Conservation (phyloP, 1,140 invertebrate species). For the Diabrotica virgifera region DNA sequence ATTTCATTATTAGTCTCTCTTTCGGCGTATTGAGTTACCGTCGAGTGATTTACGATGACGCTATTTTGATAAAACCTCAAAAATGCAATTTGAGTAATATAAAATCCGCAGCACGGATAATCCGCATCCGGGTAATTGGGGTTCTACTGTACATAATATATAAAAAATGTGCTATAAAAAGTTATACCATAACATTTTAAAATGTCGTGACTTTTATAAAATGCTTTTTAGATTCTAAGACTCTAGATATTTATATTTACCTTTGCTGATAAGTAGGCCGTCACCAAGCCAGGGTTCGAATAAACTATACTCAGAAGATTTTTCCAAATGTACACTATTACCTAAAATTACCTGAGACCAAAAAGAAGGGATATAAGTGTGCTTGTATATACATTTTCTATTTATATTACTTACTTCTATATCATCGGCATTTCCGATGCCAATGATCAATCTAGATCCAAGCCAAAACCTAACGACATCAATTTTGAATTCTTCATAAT, state of each 20-base stretch:
- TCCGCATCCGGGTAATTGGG: too few relatives aligned
- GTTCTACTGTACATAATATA: too few relatives aligned
- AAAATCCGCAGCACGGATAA: too few relatives aligned
- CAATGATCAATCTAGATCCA: slow-evolving; percentile 62
- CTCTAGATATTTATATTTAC: too few relatives aligned
- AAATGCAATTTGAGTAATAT: too few relatives aligned
- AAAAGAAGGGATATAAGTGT: not conserved
- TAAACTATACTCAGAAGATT: slow-evolving; percentile 73
- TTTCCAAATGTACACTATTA: slow-evolving; percentile 54
- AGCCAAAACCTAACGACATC: slow-evolving; percentile 52
- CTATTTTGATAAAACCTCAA: too few relatives aligned
- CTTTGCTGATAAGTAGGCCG: slow-evolving; percentile 75
- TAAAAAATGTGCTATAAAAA: too few relatives aligned
- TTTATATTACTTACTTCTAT: slow-evolving; percentile 59
- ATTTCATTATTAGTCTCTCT: too few relatives aligned
- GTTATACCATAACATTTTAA: too few relatives aligned
- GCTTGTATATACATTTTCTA: not conserved
- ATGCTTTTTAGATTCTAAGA: not conserved
- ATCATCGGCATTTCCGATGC: slow-evolving; percentile 63
- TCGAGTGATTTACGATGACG: too few relatives aligned
- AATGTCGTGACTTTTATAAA: not conserved
- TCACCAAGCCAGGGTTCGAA: slow-evolving; percentile 87
- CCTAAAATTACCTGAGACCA: slow-evolving; percentile 33
- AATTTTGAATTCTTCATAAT: slow-evolving; percentile 7
- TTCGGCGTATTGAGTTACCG: too few relatives aligned